Conservation (phyloP, 2,797 vertebrate genomes). For the Thaleichthys pacificus region DNA sequence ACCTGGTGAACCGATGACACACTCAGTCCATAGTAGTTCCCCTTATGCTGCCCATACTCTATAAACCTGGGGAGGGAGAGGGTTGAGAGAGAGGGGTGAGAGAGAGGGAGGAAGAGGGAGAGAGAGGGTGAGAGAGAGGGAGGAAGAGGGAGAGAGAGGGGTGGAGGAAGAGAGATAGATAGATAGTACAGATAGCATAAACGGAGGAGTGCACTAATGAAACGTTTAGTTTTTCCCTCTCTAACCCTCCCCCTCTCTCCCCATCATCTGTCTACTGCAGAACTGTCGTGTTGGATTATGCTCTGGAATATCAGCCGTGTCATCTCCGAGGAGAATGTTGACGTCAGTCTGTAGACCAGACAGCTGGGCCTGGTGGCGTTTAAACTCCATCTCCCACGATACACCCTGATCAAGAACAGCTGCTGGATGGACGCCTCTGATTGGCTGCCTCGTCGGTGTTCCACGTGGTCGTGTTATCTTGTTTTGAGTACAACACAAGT, state of each 20-base stretch:
- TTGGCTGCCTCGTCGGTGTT: too few species aligned
- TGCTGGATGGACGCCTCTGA: too few species aligned
- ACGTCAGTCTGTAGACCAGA: slow-evolving; percentile 50
- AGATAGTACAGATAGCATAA: not conserved
- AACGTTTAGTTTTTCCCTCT: slow-evolving; percentile 25
- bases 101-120: not conserved
- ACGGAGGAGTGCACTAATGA: not conserved
- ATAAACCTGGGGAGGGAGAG: slow-evolving; percentile 78
- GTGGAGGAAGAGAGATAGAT: not conserved
- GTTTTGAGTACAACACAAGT: too few species aligned
- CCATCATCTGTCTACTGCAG: slow-evolving; percentile 16
- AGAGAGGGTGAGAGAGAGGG: not conserved
- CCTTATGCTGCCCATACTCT: slow-evolving; percentile 84
- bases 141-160: not conserved
- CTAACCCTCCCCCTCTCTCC: slow-evolving; percentile 11
- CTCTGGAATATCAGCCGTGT: not conserved
- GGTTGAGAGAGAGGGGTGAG: slow-evolving; percentile 16
- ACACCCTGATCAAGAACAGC: slow-evolving; percentile 22
- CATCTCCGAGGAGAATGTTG: slow-evolving; percentile 18
- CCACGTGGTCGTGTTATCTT: too few species aligned
- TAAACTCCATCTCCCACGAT: slow-evolving; percentile 67
- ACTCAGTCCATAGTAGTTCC: slow-evolving; percentile 90
- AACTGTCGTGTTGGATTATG: not conserved
- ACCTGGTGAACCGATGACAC: slow-evolving; percentile 85
- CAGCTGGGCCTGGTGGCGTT: slow-evolving; percentile 65